phyloP scores from a whole-genome alignment of 1,140 invertebrate species.

The Zaprionus ornatus region DNA sequence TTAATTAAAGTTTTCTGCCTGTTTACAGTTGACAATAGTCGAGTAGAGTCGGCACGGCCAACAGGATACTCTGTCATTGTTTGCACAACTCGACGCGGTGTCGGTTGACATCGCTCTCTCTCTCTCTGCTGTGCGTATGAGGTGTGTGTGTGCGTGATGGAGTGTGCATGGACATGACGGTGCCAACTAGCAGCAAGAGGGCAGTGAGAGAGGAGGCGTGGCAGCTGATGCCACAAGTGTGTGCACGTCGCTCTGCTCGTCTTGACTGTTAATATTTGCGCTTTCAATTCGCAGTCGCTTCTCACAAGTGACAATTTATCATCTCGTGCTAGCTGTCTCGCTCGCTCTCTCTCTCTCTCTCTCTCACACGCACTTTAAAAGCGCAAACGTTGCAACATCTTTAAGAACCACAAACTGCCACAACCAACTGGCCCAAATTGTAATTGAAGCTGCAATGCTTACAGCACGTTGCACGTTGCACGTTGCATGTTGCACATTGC shows the following conservation, averaged over 20 bases:
- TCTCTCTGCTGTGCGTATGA: background rate
- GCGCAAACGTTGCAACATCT: conserved; percentile 28
- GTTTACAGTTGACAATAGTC: conserved; percentile 31
- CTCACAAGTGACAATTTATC: conserved; percentile 54
- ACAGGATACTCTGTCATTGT: conserved; percentile 20
- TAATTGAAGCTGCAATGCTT: conserved; percentile 25
- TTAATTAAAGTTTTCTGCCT: conserved; percentile 38
- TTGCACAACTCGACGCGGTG: conserved; percentile 17
- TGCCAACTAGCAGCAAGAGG: conserved; percentile 25
- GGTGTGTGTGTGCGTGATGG: conserved; percentile 26
- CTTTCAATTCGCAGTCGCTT: conserved; percentile 66
- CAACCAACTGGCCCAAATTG: conserved; percentile 3
- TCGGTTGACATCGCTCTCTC: background rate
- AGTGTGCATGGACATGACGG: conserved; percentile 42
- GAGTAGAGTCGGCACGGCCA: background rate
- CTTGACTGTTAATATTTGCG: conserved; percentile 77
- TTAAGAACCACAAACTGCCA: conserved; percentile 29
- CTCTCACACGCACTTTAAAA: conserved; percentile 7
- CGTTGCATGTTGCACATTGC: conserved; percentile 55
- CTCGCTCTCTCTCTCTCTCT: background rate
- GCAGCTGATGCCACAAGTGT: conserved; percentile 62
- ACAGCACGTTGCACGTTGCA: conserved; percentile 21
- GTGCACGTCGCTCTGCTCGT: conserved; percentile 38
- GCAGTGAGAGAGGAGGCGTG: conserved; percentile 8
- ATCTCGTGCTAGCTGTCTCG: conserved; percentile 22